phyloP scores from a whole-genome alignment of 2,113 vertebrate species.

The Elephantulus edwardii region DNA sequence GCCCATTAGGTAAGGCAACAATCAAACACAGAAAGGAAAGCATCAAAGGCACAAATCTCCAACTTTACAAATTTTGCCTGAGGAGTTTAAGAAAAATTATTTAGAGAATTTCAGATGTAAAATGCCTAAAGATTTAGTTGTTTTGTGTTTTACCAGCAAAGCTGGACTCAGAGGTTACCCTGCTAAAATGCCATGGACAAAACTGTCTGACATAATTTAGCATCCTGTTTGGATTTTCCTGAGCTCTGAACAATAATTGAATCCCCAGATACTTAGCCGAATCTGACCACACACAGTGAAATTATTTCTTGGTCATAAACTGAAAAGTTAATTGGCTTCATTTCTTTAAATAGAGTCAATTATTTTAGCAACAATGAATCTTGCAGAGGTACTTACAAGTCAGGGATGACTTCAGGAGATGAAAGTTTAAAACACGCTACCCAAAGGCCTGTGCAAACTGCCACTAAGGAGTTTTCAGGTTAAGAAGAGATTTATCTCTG shows the following conservation, averaged over 20 bases:
- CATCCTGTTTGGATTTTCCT: constrained; percentile 38
- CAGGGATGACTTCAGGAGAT: neutral
- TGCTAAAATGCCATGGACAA: neutral
- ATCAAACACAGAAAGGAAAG: rapidly evolving
- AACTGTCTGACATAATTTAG: neutral
- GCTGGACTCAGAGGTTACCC: neutral
- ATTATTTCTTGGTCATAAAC: constrained; percentile 83
- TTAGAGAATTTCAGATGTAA: neutral
- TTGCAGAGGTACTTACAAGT: constrained; percentile 66
- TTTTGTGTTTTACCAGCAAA: neutral
- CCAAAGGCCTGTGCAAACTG: constrained; percentile 44
- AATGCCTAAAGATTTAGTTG: neutral
- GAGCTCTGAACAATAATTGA: constrained; percentile 72
- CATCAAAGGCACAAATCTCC: rapidly evolving
- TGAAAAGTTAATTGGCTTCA: constrained; percentile 82
- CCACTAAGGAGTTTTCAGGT: constrained; percentile 44
- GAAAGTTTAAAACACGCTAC: neutral
- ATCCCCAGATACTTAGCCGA: constrained; percentile 60
- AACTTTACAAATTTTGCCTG: no score
- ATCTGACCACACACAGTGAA: constrained; percentile 75
- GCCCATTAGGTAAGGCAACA: no score
- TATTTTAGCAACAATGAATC: constrained; percentile 77
- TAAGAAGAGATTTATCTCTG: constrained; percentile 68
- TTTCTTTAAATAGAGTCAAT: constrained; percentile 82
- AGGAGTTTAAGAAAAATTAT: neutral